phyloP scores from a whole-genome alignment of 2,888 invertebrate genomes.

The Heliconius ismenius region DNA sequence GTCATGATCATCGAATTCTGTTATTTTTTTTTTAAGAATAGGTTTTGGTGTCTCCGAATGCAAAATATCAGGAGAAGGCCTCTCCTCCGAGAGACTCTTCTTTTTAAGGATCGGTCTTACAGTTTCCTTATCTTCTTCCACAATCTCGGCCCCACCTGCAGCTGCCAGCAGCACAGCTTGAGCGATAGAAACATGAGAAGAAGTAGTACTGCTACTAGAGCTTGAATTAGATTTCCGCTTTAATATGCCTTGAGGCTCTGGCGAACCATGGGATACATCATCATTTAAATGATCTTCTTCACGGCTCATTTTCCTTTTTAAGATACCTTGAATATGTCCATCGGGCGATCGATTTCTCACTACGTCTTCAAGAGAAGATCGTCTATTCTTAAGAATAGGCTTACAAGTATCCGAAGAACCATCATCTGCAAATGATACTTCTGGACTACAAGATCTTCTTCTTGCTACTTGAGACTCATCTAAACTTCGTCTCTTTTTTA shows the following conservation, averaged over 20 bases:
- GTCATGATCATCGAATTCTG: constrained; percentile 87
- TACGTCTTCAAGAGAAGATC: constrained; percentile 87
- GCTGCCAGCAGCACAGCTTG: constrained; percentile 85
- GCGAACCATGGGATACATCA: constrained; percentile 83
- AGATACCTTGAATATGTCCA: constrained; percentile 84
- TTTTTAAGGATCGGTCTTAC: constrained; percentile 92
- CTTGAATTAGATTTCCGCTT: constrained; percentile 89
- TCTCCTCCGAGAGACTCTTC: constrained; percentile 88
- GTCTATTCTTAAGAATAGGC: constrained; percentile 86
- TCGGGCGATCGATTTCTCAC: constrained; percentile 85
- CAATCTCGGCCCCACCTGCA: constrained; percentile 82
- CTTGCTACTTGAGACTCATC: constrained; percentile 89
- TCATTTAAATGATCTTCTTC: constrained; percentile 84
- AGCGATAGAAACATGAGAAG: constrained; percentile 86
- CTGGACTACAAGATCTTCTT: constrained; percentile 86
- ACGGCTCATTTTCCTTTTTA: constrained; percentile 86
- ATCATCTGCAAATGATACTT: constrained; percentile 83
- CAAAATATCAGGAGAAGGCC: constrained; percentile 77
- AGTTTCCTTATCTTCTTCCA: constrained; percentile 81
- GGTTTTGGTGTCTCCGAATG: constrained; percentile 84
- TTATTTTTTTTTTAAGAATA: constrained; percentile 93
- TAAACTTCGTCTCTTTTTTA: constrained; percentile 91
- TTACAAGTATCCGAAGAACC: constrained; percentile 81
- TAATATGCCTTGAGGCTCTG: constrained; percentile 89
- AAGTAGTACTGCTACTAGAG: constrained; percentile 84